Evolutionary conservation across 1,140 invertebrate genomes (phyloP).

Genomic region (Caenorhabditis latens): DNA sequence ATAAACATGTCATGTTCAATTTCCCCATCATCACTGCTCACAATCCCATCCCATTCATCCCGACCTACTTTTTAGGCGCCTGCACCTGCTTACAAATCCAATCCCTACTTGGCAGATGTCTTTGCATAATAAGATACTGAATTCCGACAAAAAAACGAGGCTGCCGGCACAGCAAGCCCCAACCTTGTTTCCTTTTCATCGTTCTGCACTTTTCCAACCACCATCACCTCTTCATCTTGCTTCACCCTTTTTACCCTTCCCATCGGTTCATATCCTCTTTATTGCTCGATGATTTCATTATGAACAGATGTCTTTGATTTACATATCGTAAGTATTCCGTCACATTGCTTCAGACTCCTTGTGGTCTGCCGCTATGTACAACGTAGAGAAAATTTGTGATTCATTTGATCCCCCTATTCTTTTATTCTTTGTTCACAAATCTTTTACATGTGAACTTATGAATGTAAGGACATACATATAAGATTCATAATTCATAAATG

Average conservation of each 20-base stretch:
- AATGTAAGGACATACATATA: background rate
- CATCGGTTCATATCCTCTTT: conserved; percentile 41
- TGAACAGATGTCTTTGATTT: conserved; percentile 54
- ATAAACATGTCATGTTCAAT: background rate
- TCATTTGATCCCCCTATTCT: conserved; percentile 38
- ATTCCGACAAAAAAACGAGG: conserved; percentile 42
- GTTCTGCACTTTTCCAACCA: background rate
- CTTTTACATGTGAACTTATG: conserved; percentile 8
- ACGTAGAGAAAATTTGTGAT: conserved; percentile 42
- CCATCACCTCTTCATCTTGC: background rate
- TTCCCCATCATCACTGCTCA: background rate
- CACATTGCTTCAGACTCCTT: conserved; percentile 45
- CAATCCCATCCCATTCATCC: background rate
- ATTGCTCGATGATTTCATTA: conserved; percentile 48
- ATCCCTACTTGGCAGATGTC: conserved; percentile 34
- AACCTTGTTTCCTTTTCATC: conserved; percentile 31
- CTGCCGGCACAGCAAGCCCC: background rate
- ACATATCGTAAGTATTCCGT: conserved; percentile 52
- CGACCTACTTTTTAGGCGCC: conserved; percentile 15
- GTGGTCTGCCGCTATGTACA: conserved; percentile 46
- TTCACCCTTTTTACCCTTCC: conserved; percentile 13
- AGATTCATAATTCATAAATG: conserved; percentile 1
- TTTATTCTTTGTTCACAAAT: background rate
- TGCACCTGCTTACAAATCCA: background rate
- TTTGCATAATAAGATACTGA: conserved; percentile 44